Evolutionary conservation across 2,113 vertebrate species (phyloP), one percentile per base, ranked within the genome.

Genomic region (Paedocypris sp.): DNA sequence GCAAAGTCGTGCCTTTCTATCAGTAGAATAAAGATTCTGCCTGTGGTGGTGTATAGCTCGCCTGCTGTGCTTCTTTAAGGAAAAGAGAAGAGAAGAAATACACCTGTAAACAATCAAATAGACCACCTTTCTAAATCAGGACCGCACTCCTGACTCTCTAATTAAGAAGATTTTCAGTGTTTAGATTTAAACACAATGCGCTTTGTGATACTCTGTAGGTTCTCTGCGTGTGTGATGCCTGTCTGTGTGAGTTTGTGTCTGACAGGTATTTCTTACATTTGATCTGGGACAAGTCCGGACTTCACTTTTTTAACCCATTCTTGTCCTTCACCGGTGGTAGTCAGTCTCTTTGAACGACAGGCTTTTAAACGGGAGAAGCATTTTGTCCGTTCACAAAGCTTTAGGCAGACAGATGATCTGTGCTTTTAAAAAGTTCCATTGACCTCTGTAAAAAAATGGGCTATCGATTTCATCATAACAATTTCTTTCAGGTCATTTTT

Each of bases 1-100:
- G n/a, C 35, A 32, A 66, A 18, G n/a, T 33, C 33, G 47, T 25
- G n/a, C 8, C 19, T 2, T 50, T 29, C 39, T n/a, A 12, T 35
- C 15, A 20, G 3, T 38, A 60, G 60, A 63, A 71, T 48, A 6
- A 19, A 47, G 45, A 50, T 41, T n/a, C n/a, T 60, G 68, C 68
- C 68, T 68, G 49, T 20, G n/a, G 13, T 49, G 6, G 57, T 60
- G 32, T 73, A 69, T 60, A 60, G 52, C 49, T 31, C 45, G 50
- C 56, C 26, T 53, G 4, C 66, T 60, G 57, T 38, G 49, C 23
- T 46, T 54, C 35, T 42, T 3, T 20, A 13, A 67, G 64, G 47
- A 61, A 5, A 50, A n/a, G n/a, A n/a, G 42, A 76, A 73, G 64
- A 62, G 60, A 18, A 68, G 35, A 36, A 36, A 2, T 63, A n/a